Conservation (phyloP, 2,797 vertebrate species). For the Choloepus didactylus region DNA sequence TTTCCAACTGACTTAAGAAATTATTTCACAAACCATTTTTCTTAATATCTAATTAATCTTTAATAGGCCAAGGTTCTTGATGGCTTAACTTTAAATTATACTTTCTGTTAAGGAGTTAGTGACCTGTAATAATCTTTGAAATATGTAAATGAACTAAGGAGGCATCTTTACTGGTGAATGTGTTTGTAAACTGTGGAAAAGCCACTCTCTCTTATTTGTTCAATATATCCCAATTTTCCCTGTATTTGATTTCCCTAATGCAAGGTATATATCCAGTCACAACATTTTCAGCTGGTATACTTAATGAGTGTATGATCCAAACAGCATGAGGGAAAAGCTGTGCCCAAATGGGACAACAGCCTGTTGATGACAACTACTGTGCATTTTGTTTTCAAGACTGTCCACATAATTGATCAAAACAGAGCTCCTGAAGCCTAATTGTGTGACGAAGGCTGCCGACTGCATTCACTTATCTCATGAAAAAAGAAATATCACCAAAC, state of each 20-base stretch:
- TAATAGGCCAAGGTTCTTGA: slow-evolving; percentile 29
- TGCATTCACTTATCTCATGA: background rate
- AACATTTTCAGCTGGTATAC: background rate
- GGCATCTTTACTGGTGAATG: slow-evolving; percentile 29
- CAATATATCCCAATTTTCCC: slow-evolving; percentile 28
- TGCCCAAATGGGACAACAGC: background rate
- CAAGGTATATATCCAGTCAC: background rate
- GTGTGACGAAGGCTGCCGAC: background rate
- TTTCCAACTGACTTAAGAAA: slow-evolving; percentile 45
- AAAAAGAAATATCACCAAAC: background rate
- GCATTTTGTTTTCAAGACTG: background rate
- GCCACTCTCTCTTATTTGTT: slow-evolving; percentile 20
- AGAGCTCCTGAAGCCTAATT: slow-evolving; percentile 21
- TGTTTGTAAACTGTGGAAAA: slow-evolving; percentile 7
- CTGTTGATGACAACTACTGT: background rate
- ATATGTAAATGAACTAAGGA: slow-evolving; percentile 17
- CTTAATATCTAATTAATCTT: slow-evolving; percentile 64
- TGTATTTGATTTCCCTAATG: background rate
- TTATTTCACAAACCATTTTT: slow-evolving; percentile 67
- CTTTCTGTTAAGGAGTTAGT: slow-evolving; percentile 64
- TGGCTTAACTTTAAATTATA: slow-evolving; percentile 67
- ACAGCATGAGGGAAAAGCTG: slow-evolving; percentile 10
- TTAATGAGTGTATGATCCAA: slow-evolving; percentile 48
- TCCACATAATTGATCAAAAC: slow-evolving; percentile 17
- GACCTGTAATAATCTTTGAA: slow-evolving; percentile 54